Base-by-base conservation (phyloP, 2,888 invertebrate genomes). In the Notodonta ziczac region DNA sequence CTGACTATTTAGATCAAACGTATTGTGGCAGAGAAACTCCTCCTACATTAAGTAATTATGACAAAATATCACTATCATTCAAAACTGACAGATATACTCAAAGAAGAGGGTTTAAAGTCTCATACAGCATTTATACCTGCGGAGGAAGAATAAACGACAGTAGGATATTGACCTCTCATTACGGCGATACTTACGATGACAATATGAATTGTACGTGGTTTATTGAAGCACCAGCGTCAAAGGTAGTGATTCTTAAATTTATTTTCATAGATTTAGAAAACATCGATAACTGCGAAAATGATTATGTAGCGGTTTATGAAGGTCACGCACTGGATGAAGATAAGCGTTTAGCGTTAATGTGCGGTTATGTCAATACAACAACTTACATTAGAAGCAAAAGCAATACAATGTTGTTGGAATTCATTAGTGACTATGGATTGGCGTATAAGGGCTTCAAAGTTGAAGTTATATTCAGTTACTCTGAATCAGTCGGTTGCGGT, bases 151-250 rank as follows among this genome's bases (percentile, higher is more conserved):
- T 98, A n/a, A 96, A 94, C 0, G 84, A 94, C 39, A 95, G 96
- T 0, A 91, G 91, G 6, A 70, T 90, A 12, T 93, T 97, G 52
- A 83, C 85, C 12, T 92, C 95, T 1, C 94, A 95, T 5, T 80
- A 58, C 12, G 90, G 88, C 3, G 79, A 83, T 44, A 85, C 81
- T 35, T 96, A 95, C 71, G 91, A 93, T 44, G 87, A 89, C 35
- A 87, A 93, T 68, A 84, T 95, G 73, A 95, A 95, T 73, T 98
- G 98, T 83, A 89, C 94, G 0, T 98, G 98, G 98, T 85, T 94
- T 61, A 96, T 98, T 58, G 94, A 94, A 59, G 97, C 97, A 0
- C 97, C 96, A 1, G 71, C 79, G 24, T 94, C 94, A 65, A 95
- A 96, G 83, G 92, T 94, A 53, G 93, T 97, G 9, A 87, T 95